Percentiles rank a stretch among this genome's conserved stretches.
phyloP scores from a whole-genome alignment of 2,797 vertebrate species.

The Spheniscus humboldti region DNA sequence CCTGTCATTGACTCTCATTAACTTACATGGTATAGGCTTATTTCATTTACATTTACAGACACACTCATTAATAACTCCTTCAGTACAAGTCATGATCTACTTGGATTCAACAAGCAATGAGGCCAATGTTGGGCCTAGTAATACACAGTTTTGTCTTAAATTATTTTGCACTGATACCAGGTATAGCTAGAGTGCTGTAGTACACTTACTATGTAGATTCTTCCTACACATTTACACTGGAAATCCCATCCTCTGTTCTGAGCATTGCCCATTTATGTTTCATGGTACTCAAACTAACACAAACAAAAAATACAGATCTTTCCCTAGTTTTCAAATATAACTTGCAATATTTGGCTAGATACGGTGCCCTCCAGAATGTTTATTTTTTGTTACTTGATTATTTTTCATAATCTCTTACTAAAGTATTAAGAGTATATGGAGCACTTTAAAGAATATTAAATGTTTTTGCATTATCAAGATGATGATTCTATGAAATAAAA shows the following conservation, averaged over 20 bases:
- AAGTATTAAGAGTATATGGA: not conserved
- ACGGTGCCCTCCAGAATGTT: not conserved
- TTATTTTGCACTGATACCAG: not conserved
- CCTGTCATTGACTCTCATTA: not conserved
- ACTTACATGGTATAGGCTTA: not conserved
- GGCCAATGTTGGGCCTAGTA: not conserved
- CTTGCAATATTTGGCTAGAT: not conserved
- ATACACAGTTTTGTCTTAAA: not conserved
- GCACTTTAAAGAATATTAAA: not conserved
- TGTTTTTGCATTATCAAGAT: not conserved
- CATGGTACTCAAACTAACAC: not conserved
- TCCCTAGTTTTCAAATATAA: not conserved
- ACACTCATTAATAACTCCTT: not conserved
- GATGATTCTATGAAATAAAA: not conserved
- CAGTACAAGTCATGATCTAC: not conserved
- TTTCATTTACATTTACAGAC: not conserved
- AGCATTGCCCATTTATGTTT: not conserved
- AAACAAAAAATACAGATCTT: not conserved
- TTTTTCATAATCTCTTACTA: not conserved
- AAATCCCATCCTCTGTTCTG: not conserved
- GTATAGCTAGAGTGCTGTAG: not conserved
- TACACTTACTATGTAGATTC: not conserved
- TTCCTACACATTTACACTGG: not conserved
- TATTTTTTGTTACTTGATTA: not conserved
- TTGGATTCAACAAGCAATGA: not conserved